Base-by-base conservation (phyloP, 2,113 vertebrate genomes). In the Colossoma macropomum region DNA sequence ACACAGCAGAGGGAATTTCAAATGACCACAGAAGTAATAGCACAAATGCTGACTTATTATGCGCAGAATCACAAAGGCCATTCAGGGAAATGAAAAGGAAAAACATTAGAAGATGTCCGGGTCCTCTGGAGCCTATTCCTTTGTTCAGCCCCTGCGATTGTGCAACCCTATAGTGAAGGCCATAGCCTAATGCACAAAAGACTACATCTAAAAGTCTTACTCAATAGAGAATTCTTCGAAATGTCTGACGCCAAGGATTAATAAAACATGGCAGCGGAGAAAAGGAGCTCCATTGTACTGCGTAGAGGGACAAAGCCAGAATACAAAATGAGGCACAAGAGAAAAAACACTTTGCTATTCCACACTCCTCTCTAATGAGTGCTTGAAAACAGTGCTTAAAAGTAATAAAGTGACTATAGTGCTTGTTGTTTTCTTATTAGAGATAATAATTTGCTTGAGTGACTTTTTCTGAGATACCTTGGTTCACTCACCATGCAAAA, bases 191-290 rank as follows among this genome's bases (percentile, higher is more conserved):
- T 34, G 30, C 66, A 38, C 66, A 69, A 69, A 78, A 66, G 21
- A 25, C 45, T 34, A 66, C 30, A 79, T 69, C 28, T 45, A n/a
- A 28, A 78, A 69, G 63, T 32, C 63, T 28, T 66, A 28, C 63
- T 32, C 63, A 78, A 16, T 28, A 60, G 38, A 76, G 34, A 76
- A 75, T 9, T 34, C 21, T 38, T 59, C 12, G 38, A 19, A 77
- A 65, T 17, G 60, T 23, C 75, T 65, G 25, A 77, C 28, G 60
- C 38, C 60, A 77, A 48, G 59, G 62, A 78, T 65, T 78, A 28
- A 66, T 66, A 66, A 66, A 66, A 66, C 30, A 66, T 66, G 63
- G 63, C 63, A 32, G 63, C 4, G 11, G 63, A 30, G 63, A 66
- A 32, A 32, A 66, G 63, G 62, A 65, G 6, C 62, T 28, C 27